These are phyloP conservation scores for Bujurquina vittata DNA, from an alignment of 2,113 vertebrate species.

Conservation along the genomic window DNA sequence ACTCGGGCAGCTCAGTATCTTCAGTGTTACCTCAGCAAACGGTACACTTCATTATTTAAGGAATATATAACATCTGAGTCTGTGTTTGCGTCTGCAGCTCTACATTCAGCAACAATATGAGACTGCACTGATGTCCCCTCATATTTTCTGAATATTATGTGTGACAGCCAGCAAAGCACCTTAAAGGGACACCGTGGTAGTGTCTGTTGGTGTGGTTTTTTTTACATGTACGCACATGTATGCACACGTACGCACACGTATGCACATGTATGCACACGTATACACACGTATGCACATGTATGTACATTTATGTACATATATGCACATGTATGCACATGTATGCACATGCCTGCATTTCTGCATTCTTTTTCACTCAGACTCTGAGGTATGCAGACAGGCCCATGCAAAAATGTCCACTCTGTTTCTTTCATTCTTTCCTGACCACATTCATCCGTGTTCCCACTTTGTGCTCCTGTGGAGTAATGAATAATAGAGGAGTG, in stretches of 20 bases:
- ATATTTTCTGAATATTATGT: not conserved
- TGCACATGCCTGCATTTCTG: not conserved
- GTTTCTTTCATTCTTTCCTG: slow-evolving; percentile 19
- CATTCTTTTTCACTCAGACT: slow-evolving; percentile 23
- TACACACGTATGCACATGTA: too few species aligned
- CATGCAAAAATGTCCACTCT: not conserved
- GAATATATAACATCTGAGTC: not conserved
- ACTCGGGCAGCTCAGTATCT: slow-evolving; percentile 24
- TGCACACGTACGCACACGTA: too few species aligned
- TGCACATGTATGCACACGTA: too few species aligned
- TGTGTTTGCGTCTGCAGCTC: not conserved
- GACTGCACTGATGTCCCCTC: not conserved
- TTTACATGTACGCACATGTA: too few species aligned
- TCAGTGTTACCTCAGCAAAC: slow-evolving; percentile 51
- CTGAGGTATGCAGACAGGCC: slow-evolving; percentile 45
- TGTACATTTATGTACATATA: too few species aligned
- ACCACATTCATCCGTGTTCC: slow-evolving; percentile 22
- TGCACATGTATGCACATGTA: too few species aligned
- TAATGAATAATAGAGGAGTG: slow-evolving; percentile 82
- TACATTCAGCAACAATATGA: not conserved
- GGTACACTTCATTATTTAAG: slow-evolving; percentile 60
- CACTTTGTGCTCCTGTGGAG: slow-evolving; percentile 51
- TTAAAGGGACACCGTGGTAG: slow-evolving; percentile 10
- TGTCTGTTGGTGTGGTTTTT: not conserved
- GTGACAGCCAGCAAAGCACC: slow-evolving; percentile 47